Evolutionary conservation across 2,888 invertebrate genomes (phyloP), one percentile per base, ranked within the genome.

Genomic region (Sussaba pulchella): DNA sequence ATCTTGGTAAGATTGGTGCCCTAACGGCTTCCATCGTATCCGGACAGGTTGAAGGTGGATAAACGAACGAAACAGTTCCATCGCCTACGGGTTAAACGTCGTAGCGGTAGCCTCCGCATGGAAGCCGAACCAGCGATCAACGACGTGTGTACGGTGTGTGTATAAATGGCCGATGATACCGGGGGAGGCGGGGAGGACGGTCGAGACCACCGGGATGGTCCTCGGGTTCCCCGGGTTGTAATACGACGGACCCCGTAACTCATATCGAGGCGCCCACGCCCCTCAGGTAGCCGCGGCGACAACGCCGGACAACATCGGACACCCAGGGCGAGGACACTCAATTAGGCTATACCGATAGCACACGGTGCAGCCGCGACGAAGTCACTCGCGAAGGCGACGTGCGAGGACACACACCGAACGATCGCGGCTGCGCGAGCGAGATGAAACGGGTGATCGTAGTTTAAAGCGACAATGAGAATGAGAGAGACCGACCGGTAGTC

Each of bases 301-400:
- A 91, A 90, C 89, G 85, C 85, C 86, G 90, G 89, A 89, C 90
- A 90, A 91, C 91, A 88, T 89, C 85, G 91, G 89, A 91, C 91
- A 91, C 91, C 91, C 91, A 91, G 90, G 87, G 91, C 89, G 91
- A 91, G 88, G 91, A 91, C 91, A 91, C 90, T 91, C 91, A 92
- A 92, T 92, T 92, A 91, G 91, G 88, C 87, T 82, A 72, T 78
- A 61, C 54, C 78, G 63, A 75, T 77, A 57, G 71, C 54, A 31
- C 31, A 5, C 14, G 19, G 63, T 19, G 41, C 14, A 50, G 31
- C 59, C 26, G 45, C 70, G 47, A 50, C 47, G 50, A 45, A 17
- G 57, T 31, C 43, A 39, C 8, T 26, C 39, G 59, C 19, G 14
- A 14, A 66, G 14, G 59, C 70, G 43, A 50, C 64, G 24, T 5